Base-by-base conservation (phyloP, 2,797 vertebrate genomes). In the Micromesistius poutassou region DNA sequence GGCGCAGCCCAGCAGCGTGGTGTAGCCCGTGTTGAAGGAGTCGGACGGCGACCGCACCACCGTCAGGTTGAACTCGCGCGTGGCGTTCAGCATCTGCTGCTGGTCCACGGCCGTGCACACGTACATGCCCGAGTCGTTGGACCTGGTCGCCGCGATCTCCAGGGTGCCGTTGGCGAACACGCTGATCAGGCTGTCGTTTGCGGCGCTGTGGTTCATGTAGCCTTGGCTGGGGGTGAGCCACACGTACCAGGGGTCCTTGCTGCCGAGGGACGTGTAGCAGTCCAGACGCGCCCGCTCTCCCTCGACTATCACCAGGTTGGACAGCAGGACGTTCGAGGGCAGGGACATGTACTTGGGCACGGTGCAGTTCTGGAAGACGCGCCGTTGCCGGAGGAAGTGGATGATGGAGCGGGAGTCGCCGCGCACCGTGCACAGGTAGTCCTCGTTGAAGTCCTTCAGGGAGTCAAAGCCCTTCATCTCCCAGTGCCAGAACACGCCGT, bases 11-110 rank as follows among this genome's bases (percentile, higher is more conserved):
- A 99, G 88, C 81, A 99, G 89, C 0, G 98, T 99, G 0, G 97
- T 99, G 89, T 97, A 95, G 79, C 96, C 96, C 0, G 97, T 98
- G 91, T 93, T 97, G 91, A 99, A 98, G 28, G 94, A 84, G 80
- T 96, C 95, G 0, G 80, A 88, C 0, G 83, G 79, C 0, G 85
- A 86, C 78, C 78, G 92, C 50, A 91, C 80, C 74, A 99, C 94
- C 0, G 95, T 98, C 82, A 99, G 90, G 0, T 98, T 98, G 84
- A 98, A 93, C 84, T 97, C 96, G 0, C 95, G 93, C 0, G 95
- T 94, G 79, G 96, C 94, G 76, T 96, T 97, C 86, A 95, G 92
- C 70, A 90, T 94, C 79, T 85, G 93, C 75, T 81, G 91, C 78
- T 87, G 87, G 86, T 96, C 95, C 7, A 94, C 87, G 4, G 96